These are phyloP conservation scores for Nemopilema nomurai DNA, from an alignment of 30 jellyfish, hydroid and myxozoan species.

Conservation along the genomic window DNA sequence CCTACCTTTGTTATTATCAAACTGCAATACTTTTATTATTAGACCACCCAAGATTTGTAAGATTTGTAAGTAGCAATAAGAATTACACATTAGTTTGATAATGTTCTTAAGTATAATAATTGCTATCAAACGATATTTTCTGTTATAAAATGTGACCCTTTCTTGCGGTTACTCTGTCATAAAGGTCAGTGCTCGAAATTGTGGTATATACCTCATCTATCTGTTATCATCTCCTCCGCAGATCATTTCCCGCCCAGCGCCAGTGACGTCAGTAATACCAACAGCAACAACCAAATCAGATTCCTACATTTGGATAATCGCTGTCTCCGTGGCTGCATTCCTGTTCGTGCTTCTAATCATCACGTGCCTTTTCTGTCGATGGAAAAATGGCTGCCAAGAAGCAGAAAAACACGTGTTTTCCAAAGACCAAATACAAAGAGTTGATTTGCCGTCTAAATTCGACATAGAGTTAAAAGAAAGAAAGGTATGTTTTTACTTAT, in stretches of 20 bases:
- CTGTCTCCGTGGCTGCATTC: constrained; percentile 13
- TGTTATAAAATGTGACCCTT: no score
- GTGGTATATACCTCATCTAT: no score
- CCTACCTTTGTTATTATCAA: no score
- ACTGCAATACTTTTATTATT: not conserved
- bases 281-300: not conserved
- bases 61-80: no score
- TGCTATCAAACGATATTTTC: no score
- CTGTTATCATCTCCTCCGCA: not conserved
- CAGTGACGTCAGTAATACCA: not conserved
- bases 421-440: not conserved
- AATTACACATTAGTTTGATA: no score
- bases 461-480: not conserved
- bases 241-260: constrained; percentile 20
- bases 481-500: not conserved
- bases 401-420: not conserved
- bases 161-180: no score
- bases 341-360: not conserved
- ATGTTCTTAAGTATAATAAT: no score
- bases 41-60: no score
- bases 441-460: not conserved
- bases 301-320: not conserved
- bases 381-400: not conserved
- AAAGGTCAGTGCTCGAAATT: no score
- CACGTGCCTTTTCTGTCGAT: not conserved